Conservation (phyloP, 2,113 vertebrate species). For the Tyto alba region DNA sequence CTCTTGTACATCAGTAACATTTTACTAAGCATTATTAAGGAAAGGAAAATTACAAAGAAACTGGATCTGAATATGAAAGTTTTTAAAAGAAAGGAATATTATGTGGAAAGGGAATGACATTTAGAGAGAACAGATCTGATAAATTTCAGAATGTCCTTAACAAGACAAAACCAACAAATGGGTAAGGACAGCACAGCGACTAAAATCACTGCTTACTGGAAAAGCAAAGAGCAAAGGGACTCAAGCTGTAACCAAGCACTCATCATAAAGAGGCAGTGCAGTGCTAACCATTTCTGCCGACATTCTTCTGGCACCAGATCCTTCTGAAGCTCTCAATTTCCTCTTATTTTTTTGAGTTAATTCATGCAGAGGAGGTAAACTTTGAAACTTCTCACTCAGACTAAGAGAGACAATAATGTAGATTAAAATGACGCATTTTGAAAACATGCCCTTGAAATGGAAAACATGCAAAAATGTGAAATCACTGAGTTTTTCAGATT, state of each 20-base stretch:
- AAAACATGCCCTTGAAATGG: not conserved
- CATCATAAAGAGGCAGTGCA: not conserved
- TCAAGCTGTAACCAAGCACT: not conserved
- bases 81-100: not conserved
- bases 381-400: not conserved
- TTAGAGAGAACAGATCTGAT: not conserved
- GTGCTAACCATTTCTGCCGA: not conserved
- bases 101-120: not conserved
- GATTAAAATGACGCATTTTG: not conserved
- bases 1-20: not conserved
- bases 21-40: not conserved
- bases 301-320: not conserved
- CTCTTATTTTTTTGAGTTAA: not conserved
- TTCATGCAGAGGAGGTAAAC: not conserved
- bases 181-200: not conserved
- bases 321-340: not conserved
- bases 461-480: not conserved
- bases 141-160: not conserved
- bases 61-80: not conserved
- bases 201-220: not conserved
- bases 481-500: not conserved
- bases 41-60: not conserved
- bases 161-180: not conserved
- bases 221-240: not conserved
- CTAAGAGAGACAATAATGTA: not conserved